Conservation (phyloP, 2,113 vertebrate genomes). For the Tachycineta bicolor region DNA sequence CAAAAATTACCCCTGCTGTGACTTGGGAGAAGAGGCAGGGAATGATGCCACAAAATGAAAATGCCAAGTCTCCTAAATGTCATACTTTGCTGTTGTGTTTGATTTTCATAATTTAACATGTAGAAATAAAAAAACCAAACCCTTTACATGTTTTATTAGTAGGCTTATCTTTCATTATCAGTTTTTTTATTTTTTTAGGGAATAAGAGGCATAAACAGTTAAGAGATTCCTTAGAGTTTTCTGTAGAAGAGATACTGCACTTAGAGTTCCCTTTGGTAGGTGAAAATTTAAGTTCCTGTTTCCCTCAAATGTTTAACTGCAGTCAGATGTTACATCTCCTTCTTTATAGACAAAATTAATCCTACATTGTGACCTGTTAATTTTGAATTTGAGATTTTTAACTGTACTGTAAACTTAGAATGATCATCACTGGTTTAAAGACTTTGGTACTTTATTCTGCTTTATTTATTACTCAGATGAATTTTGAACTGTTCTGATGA, state of each 20-base stretch:
- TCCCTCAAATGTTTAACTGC: not conserved
- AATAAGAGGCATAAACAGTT: not conserved
- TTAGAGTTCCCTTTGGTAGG: not conserved
- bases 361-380: not conserved
- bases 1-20: not conserved
- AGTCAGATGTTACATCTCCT: not conserved
- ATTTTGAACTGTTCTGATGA: not conserved
- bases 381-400: not conserved
- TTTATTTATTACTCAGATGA: not conserved
- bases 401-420: not conserved
- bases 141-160: not conserved
- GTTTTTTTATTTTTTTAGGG: not conserved
- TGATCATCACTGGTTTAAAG: not conserved
- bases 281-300: not conserved
- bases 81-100: not conserved
- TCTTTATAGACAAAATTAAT: not conserved
- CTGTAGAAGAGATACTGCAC: not conserved
- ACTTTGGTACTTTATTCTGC: not conserved
- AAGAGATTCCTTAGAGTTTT: not conserved
- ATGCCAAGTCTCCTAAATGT: not conserved
- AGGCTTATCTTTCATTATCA: not conserved
- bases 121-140: not conserved
- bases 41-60: not conserved
- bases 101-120: not conserved
- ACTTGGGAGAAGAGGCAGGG: not conserved